phyloP scores from a whole-genome alignment of 2,888 invertebrate genomes.

The Griposia aprilina region DNA sequence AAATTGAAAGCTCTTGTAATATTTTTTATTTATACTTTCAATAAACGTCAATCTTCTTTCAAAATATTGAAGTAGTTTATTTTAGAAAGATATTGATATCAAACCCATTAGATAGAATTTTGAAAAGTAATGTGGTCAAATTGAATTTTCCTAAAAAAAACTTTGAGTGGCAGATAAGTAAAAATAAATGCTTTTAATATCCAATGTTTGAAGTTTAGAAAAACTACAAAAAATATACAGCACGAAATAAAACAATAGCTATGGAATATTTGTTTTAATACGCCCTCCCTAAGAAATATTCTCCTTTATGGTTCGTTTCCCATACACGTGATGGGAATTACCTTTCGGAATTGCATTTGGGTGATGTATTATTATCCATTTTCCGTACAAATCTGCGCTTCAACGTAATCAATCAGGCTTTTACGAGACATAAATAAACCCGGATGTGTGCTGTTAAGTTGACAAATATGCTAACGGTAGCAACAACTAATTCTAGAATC shows the following conservation, averaged over 20 bases:
- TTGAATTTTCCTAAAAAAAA: not conserved
- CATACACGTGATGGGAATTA: slow-evolving; percentile 52
- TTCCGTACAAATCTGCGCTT: slow-evolving; percentile 72
- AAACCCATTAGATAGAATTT: not conserved
- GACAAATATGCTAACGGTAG: slow-evolving; percentile 47
- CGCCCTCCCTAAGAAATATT: slow-evolving; percentile 20
- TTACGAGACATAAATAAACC: slow-evolving; percentile 72
- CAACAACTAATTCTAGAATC: slow-evolving; percentile 37
- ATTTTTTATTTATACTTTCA: slow-evolving; percentile 8
- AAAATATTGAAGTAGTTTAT: slow-evolving; percentile 14
- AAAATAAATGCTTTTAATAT: not conserved
- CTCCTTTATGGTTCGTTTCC: slow-evolving; percentile 24
- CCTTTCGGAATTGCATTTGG: slow-evolving; percentile 70
- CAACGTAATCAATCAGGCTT: slow-evolving; percentile 76
- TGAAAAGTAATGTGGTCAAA: not conserved
- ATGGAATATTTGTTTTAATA: slow-evolving; percentile 23
- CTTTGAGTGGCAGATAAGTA: not conserved
- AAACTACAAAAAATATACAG: not conserved
- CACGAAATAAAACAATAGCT: not conserved
- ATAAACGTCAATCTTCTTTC: slow-evolving; percentile 10
- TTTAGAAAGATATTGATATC: slow-evolving; percentile 9
- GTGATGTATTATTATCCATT: slow-evolving; percentile 74
- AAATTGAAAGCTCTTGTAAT: slow-evolving; percentile 10
- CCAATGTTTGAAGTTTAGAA: not conserved
- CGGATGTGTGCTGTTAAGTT: slow-evolving; percentile 54